Evolutionary conservation across 2,888 invertebrate species (phyloP).

Genomic region (Nineta flava): DNA sequence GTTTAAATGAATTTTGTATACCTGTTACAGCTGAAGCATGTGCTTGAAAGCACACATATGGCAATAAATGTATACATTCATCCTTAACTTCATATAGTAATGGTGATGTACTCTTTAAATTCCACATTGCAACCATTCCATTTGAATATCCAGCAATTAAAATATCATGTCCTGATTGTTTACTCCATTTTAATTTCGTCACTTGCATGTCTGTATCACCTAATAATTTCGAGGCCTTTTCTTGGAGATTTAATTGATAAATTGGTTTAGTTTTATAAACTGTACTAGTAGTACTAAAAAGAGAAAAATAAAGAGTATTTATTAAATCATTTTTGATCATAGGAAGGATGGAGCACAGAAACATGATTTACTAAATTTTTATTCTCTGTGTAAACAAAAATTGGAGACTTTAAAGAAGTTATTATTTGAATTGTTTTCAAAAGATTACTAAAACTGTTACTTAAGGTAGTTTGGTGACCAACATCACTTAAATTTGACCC

Average conservation of each 20-base stretch:
- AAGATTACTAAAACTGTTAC: no score
- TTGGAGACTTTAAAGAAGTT: no score
- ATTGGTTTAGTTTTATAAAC: constrained; percentile 32
- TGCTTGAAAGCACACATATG: constrained; percentile 40
- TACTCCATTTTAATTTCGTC: constrained; percentile 31
- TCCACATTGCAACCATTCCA: constrained; percentile 48
- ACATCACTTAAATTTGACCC: no score
- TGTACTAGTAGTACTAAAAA: constrained; percentile 25
- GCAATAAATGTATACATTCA: constrained; percentile 31
- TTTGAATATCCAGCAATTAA: constrained; percentile 52
- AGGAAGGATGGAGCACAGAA: background rate
- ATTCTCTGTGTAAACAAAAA: no score
- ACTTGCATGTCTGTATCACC: constrained; percentile 27
- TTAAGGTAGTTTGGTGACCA: no score
- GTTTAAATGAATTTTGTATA: constrained; percentile 19
- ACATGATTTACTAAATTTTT: background rate
- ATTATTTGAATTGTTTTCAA: no score
- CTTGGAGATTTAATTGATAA: constrained; percentile 24
- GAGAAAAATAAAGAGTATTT: constrained; percentile 11
- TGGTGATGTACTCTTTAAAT: constrained; percentile 35
- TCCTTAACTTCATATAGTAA: constrained; percentile 28
- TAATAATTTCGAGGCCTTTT: constrained; percentile 18
- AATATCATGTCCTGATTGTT: constrained; percentile 27
- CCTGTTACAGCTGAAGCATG: constrained; percentile 42
- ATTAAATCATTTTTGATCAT: background rate